Percentiles rank a stretch among this genome's conserved stretches.
These are phyloP conservation scores for Caenorhabditis brenneri DNA, from an alignment of 1,140 invertebrate species.

Conservation along the genomic window DNA sequence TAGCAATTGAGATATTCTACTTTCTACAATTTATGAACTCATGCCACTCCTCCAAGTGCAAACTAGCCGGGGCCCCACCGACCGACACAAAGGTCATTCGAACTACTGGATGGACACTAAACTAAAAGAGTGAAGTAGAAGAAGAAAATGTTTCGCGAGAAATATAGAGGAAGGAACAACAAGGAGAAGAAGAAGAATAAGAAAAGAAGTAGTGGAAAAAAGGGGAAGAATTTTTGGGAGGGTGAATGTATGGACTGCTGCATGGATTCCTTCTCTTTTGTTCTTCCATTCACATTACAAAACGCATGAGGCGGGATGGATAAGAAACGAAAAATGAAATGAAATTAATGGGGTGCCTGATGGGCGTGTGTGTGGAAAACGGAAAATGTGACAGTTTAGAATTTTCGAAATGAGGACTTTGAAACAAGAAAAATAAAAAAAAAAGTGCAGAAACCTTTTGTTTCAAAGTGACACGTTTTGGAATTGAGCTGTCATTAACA, in stretches of 20 bases:
- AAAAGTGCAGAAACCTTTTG: no score
- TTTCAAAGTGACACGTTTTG: no score
- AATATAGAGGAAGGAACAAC: neutral
- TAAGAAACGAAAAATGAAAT: neutral
- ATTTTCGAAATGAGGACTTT: no score
- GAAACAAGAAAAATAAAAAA: no score
- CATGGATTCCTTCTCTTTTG: conserved; percentile 13
- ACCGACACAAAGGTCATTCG: conserved; percentile 38
- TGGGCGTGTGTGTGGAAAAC: no score
- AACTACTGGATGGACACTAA: conserved; percentile 14
- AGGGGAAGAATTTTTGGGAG: neutral
- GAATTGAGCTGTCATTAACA: no score
- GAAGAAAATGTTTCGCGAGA: neutral
- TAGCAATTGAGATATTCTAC: neutral
- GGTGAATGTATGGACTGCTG: conserved; percentile 17
- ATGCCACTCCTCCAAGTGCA: neutral
- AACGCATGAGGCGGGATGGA: neutral
- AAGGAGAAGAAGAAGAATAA: neutral
- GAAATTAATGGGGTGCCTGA: neutral
- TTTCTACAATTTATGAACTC: conserved; percentile 37
- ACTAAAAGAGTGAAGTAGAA: neutral
- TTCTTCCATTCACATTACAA: neutral
- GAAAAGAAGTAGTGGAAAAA: neutral
- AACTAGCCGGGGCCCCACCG: conserved; percentile 12
- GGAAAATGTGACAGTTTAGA: no score